Evolutionary conservation across 2,797 vertebrate genomes (phyloP).

Genomic region (Protonibea diacanthus): DNA sequence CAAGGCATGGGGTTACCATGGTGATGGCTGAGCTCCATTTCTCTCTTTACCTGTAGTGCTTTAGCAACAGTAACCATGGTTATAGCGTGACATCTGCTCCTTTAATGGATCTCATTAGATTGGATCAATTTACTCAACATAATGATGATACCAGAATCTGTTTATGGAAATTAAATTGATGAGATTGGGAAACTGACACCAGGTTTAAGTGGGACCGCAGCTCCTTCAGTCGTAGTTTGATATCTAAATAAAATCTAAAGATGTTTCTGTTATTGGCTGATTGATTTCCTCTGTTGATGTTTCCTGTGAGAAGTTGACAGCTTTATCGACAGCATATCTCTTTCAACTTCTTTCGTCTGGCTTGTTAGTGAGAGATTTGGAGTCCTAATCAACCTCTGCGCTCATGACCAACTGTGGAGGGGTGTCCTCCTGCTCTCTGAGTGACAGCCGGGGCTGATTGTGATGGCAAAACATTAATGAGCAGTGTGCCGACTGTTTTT

Average conservation of each 20-base stretch:
- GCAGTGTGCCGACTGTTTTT: conserved; percentile 24
- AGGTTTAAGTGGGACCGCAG: conserved; percentile 2
- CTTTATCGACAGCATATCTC: conserved; percentile 18
- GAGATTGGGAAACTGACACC: conserved; percentile 32
- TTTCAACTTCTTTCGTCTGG: conserved; percentile 20
- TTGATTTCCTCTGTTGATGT: conserved; percentile 9
- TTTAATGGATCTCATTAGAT: conserved; percentile 73
- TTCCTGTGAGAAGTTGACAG: conserved; percentile 3
- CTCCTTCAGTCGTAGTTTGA: neutral
- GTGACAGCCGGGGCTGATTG: conserved; percentile 55
- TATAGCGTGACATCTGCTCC: conserved; percentile 73
- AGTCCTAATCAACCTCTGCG: conserved; percentile 40
- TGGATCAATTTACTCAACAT: conserved; percentile 62
- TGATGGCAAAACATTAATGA: conserved; percentile 51
- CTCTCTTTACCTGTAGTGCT: conserved; percentile 74
- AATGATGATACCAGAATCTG: conserved; percentile 42
- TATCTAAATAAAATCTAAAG: neutral
- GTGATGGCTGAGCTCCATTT: conserved; percentile 76
- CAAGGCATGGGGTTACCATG: conserved; percentile 80
- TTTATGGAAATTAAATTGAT: conserved; percentile 45
- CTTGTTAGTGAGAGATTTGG: conserved; percentile 39
- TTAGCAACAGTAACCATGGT: conserved; percentile 79
- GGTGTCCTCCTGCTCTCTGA: conserved; percentile 46
- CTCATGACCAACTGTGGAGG: conserved; percentile 22
- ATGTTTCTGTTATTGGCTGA: neutral